phyloP scores from a whole-genome alignment of 2,888 invertebrate species.

The Hetaerina titia region DNA sequence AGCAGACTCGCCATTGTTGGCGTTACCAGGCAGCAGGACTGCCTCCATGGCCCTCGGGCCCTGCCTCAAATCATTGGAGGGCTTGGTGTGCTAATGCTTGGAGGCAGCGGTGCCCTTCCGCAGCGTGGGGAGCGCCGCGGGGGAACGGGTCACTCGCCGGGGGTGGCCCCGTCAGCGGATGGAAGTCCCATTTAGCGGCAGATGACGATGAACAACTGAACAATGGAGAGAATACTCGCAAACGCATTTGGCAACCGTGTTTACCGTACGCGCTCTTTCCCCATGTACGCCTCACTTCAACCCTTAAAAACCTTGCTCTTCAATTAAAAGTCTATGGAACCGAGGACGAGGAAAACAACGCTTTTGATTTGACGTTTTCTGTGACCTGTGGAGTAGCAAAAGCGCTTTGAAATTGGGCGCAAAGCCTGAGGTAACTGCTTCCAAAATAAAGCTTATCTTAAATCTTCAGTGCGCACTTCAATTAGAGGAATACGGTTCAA shows the following conservation, averaged over 20 bases:
- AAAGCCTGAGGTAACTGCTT: too few species aligned
- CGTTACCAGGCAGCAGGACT: constrained; percentile 39
- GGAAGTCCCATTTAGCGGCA: constrained; percentile 43
- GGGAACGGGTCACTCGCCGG: neutral
- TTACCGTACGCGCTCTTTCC: neutral
- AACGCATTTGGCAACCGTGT: constrained; percentile 43
- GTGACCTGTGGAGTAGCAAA: too few species aligned
- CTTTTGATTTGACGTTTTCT: too few species aligned
- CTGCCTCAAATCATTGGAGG: constrained; percentile 1
- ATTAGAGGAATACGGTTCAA: too few species aligned
- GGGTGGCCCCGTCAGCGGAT: neutral
- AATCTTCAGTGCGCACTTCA: too few species aligned
- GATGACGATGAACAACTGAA: constrained; percentile 33
- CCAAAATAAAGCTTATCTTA: too few species aligned
- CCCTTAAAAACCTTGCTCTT: constrained; percentile 12
- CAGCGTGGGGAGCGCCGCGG: neutral
- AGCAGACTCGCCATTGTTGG: constrained; percentile 41
- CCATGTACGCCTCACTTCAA: neutral
- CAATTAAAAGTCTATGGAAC: neutral
- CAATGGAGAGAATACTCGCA: constrained; percentile 12
- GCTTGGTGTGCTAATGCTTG: constrained; percentile 13
- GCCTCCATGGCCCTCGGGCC: constrained; percentile 6
- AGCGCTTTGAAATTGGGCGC: too few species aligned
- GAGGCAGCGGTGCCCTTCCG: neutral
- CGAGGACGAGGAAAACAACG: too few species aligned